Percentiles rank a stretch among this genome's conserved stretches.
Evolutionary conservation across 35 echinoderm and acorn worm species (phyloP).

Genomic region (Eucidaris tribuloides): DNA sequence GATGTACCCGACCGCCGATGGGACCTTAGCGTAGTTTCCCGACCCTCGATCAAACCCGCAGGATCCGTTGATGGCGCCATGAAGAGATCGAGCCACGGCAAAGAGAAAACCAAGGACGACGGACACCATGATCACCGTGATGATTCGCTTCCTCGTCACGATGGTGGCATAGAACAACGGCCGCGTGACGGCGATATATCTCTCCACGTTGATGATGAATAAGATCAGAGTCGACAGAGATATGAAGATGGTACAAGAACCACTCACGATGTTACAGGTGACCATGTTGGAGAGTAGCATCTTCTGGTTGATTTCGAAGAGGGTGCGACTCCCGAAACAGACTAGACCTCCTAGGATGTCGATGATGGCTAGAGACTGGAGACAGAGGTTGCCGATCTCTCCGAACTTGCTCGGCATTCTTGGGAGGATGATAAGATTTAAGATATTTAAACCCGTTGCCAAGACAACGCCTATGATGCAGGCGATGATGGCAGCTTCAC

Average conservation of each 20-base stretch:
- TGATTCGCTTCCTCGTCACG: not conserved
- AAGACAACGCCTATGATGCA: not conserved
- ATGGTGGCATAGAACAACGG: not conserved
- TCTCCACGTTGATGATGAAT: not conserved
- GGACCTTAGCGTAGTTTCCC: not conserved
- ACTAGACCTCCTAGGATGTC: not conserved
- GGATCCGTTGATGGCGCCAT: not conserved
- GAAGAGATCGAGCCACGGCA: not conserved
- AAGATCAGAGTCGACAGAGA: constrained; percentile 6
- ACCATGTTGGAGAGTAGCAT: not conserved
- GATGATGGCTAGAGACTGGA: not conserved
- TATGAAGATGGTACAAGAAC: not conserved
- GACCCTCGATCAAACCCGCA: not conserved
- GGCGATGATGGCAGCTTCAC: not conserved
- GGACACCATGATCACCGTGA: not conserved
- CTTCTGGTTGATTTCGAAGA: not conserved
- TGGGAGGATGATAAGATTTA: not conserved
- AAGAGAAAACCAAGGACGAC: not conserved
- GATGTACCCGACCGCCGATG: not conserved
- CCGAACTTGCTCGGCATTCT: not conserved
- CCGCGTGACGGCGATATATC: not conserved
- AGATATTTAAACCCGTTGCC: not conserved
- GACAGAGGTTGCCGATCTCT: constrained; percentile 1
- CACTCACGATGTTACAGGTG: not conserved
- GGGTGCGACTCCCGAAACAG: constrained; percentile 5